Evolutionary conservation across 1,140 invertebrate genomes (phyloP).

Genomic region (Meloidogyne chitwoodi): DNA sequence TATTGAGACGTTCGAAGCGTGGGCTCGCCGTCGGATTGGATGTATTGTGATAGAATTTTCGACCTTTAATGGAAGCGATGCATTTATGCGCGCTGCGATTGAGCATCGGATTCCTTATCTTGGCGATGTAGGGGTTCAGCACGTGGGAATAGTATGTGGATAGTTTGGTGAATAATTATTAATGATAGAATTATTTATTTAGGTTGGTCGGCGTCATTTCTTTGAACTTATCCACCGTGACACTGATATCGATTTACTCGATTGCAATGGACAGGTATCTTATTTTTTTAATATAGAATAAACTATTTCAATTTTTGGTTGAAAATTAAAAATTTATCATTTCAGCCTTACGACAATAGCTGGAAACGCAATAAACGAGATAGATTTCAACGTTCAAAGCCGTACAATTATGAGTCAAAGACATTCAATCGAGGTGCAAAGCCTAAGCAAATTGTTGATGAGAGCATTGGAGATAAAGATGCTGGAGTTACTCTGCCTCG

Average conservation of each 20-base stretch:
- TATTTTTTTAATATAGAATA: no score
- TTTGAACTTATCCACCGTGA: conserved; percentile 9
- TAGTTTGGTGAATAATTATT: neutral
- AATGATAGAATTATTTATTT: neutral
- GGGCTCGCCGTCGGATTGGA: neutral
- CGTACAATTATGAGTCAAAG: neutral
- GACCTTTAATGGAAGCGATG: neutral
- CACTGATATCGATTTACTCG: conserved; percentile 1
- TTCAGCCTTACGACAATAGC: neutral
- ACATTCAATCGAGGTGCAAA: neutral
- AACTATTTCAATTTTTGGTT: neutral
- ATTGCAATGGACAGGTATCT: neutral
- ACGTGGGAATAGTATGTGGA: neutral
- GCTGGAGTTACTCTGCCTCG: neutral
- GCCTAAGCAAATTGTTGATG: neutral
- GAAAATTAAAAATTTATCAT: neutral
- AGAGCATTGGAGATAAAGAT: neutral
- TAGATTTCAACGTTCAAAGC: neutral
- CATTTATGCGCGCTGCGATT: neutral
- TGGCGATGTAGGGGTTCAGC: neutral
- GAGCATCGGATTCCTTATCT: neutral
- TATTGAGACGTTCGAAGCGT: conserved; percentile 7
- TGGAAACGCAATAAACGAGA: neutral
- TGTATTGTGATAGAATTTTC: neutral
- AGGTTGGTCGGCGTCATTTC: conserved; percentile 11